These are phyloP conservation scores for Drosophila quadrilineata DNA, from an alignment of 1,140 invertebrate genomes.

Conservation along the genomic window DNA sequence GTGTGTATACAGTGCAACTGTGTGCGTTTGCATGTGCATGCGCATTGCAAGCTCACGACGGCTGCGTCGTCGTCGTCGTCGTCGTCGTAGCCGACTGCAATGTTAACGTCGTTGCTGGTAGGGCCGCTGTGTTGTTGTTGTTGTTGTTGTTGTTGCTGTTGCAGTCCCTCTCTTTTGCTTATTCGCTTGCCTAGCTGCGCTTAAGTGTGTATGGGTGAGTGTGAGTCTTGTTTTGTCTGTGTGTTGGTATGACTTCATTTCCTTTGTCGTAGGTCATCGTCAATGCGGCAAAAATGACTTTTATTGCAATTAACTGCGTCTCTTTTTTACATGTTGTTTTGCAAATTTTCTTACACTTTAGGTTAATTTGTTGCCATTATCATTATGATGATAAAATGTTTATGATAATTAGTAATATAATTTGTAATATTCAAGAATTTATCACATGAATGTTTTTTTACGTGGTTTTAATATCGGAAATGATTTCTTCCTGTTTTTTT, in stretches of 20 bases:
- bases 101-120: slow-evolving; percentile 14
- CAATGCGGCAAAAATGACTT: slow-evolving; percentile 67
- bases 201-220: slow-evolving; percentile 20
- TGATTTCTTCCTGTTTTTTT: slow-evolving; percentile 2
- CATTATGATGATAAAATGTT: background rate
- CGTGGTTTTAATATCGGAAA: slow-evolving; percentile 11
- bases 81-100: background rate
- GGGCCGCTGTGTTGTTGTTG: slow-evolving; percentile 9
- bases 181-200: slow-evolving; percentile 42
- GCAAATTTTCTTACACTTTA: background rate
- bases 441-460: slow-evolving; percentile 1
- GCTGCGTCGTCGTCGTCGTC: background rate
- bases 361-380: background rate
- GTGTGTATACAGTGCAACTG: slow-evolving; percentile 14
- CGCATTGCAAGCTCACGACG: slow-evolving; percentile 50
- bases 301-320: slow-evolving; percentile 38
- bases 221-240: slow-evolving; percentile 30
- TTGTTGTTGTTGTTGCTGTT: slow-evolving; percentile 20
- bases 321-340: slow-evolving; percentile 8
- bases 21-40: slow-evolving; percentile 64
- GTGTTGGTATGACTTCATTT: slow-evolving; percentile 79
- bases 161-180: slow-evolving; percentile 37
- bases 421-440: background rate
- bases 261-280: slow-evolving; percentile 81
- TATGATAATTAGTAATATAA: background rate